Evolutionary conservation across 2,113 vertebrate genomes (phyloP).

Genomic region (Myrmophylax atrothorax): DNA sequence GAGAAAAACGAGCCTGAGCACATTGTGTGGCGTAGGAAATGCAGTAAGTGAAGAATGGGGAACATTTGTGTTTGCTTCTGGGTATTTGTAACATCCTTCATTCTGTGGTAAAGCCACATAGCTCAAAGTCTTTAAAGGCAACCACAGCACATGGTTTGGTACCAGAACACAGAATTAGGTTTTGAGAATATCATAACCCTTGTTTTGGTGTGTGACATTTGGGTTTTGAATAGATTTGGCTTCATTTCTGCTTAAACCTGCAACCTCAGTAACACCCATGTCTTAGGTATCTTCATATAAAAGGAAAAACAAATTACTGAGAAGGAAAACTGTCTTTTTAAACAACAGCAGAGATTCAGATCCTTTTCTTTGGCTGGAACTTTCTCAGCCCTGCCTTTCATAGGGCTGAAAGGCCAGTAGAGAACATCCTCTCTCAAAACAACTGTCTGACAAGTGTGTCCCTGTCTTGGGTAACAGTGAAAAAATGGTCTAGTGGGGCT

Average conservation of each 20-base stretch:
- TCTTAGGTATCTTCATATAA: not conserved
- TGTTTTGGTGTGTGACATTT: not conserved
- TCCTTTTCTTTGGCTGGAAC: not conserved
- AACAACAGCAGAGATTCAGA: not conserved
- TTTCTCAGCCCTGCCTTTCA: not conserved
- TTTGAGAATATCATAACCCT: not conserved
- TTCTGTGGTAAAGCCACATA: not conserved
- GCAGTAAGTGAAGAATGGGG: not conserved
- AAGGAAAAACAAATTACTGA: not conserved
- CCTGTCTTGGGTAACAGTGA: not conserved
- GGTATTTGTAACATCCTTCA: not conserved
- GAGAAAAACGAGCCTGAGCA: not conserved
- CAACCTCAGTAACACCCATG: not conserved
- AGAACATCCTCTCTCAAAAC: not conserved
- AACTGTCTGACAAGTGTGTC: not conserved
- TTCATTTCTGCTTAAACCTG: not conserved
- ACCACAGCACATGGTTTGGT: not conserved
- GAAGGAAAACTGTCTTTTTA: not conserved
- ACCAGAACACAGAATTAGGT: not conserved
- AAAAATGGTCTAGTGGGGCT: not conserved
- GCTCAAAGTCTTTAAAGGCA: not conserved
- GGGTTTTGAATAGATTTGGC: not conserved
- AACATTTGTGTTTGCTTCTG: not conserved
- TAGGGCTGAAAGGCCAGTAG: not conserved
- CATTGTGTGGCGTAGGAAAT: accelerated